Evolutionary conservation across 2,797 vertebrate species (phyloP).

Genomic region (Xenops minutus): DNA sequence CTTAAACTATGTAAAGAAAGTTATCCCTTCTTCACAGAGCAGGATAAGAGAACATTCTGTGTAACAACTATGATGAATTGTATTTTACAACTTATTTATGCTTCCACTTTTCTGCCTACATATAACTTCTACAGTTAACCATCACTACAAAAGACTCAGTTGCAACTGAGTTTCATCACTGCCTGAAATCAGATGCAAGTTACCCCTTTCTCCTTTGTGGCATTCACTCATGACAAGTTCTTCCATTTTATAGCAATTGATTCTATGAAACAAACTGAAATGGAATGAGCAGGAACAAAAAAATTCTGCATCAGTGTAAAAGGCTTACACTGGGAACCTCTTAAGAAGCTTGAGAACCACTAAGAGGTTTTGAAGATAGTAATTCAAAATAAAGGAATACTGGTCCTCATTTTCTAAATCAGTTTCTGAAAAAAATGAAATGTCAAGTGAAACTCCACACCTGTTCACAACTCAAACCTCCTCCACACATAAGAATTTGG

Average conservation of each 20-base stretch:
- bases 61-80: neutral
- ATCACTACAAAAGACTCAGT: neutral
- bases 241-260: neutral
- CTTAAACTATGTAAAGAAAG: accelerated
- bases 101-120: neutral
- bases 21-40: neutral
- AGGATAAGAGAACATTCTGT: neutral
- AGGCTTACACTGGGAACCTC: neutral
- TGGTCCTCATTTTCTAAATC: neutral
- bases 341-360: neutral
- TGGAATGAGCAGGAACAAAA: neutral
- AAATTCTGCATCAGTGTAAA: neutral
- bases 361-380: neutral
- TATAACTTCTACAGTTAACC: neutral
- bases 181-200: neutral
- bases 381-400: neutral
- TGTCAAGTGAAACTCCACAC: neutral
- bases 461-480: neutral
- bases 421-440: neutral
- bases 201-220: neutral
- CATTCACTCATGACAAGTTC: neutral
- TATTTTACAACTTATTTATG: neutral
- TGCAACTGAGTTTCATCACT: neutral
- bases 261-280: neutral
- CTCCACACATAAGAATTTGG: neutral